phyloP scores from a whole-genome alignment of 2,888 invertebrate species.

The Pyrrhia umbra region DNA sequence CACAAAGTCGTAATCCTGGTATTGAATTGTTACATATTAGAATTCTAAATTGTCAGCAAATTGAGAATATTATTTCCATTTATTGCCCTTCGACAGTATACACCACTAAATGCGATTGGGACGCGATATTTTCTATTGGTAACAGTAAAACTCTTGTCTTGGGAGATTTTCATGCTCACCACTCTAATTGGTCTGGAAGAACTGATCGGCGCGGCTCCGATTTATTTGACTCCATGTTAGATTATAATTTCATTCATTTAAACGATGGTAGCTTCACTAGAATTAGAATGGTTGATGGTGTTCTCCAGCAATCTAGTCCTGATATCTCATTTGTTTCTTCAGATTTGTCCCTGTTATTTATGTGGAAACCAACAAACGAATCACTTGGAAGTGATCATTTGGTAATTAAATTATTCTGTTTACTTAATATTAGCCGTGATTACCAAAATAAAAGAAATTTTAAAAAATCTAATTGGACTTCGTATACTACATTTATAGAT shows the following conservation, averaged over 20 bases:
- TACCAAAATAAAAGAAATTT: no score
- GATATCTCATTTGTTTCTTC: slow-evolving; percentile 13
- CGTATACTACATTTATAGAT: neutral
- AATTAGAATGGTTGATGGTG: slow-evolving; percentile 7
- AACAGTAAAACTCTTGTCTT: slow-evolving; percentile 4
- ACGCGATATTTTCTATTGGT: slow-evolving; percentile 3
- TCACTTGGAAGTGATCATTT: no score
- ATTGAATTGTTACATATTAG: slow-evolving; percentile 7
- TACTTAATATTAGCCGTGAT: no score
- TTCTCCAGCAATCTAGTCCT: slow-evolving; percentile 6
- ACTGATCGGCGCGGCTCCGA: slow-evolving; percentile 1
- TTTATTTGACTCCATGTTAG: slow-evolving; percentile 16
- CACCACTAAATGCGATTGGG: slow-evolving; percentile 7
- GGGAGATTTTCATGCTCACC: no score
- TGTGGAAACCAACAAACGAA: slow-evolving; percentile 2
- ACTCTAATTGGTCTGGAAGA: neutral
- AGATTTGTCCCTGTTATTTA: slow-evolving; percentile 6
- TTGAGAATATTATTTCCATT: slow-evolving; percentile 10
- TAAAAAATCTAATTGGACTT: slow-evolving; percentile 3
- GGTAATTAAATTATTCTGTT: no score
- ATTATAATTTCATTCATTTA: no score
- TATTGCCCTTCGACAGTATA: slow-evolving; percentile 3
- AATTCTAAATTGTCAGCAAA: slow-evolving; percentile 12
- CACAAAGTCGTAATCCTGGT: neutral
- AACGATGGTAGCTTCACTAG: slow-evolving; percentile 16